phyloP scores from a whole-genome alignment of 2,797 vertebrate genomes.

The Varecia variegata region DNA sequence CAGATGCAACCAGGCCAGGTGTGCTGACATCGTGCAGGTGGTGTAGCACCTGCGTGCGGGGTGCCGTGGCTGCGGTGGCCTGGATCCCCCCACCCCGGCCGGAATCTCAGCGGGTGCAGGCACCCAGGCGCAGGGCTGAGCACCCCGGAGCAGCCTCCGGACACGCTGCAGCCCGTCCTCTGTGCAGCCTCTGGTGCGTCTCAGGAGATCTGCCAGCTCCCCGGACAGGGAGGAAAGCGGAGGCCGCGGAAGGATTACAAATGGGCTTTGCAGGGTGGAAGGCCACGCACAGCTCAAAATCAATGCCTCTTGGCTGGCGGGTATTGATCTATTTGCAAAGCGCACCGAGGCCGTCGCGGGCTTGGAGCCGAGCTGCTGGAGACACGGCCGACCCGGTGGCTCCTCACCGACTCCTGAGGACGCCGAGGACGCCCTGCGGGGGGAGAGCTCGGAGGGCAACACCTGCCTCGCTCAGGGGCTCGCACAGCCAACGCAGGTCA shows the following conservation, averaged over 20 bases:
- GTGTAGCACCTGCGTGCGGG: rapidly evolving
- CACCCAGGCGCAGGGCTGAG: rapidly evolving
- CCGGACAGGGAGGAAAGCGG: rapidly evolving
- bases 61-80: neutral
- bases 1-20: neutral
- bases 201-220: neutral
- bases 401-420: neutral
- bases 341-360: rapidly evolving
- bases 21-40: neutral
- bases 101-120: neutral
- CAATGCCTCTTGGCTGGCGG: neutral
- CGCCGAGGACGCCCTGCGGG: rapidly evolving
- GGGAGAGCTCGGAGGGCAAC: neutral
- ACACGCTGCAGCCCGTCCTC: neutral
- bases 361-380: neutral
- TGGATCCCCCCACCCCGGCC: neutral
- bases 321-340: neutral
- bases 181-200: neutral
- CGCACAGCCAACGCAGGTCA: neutral
- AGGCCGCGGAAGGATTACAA: neutral
- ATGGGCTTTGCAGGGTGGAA: neutral
- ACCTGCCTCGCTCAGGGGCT: neutral
- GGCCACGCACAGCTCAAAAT: neutral
- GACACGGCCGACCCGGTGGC: rapidly evolving
- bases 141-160: neutral